Evolutionary conservation across 2,113 vertebrate species (phyloP), one percentile per base, ranked within the genome.

Genomic region (Lichenostomus cassidix): DNA sequence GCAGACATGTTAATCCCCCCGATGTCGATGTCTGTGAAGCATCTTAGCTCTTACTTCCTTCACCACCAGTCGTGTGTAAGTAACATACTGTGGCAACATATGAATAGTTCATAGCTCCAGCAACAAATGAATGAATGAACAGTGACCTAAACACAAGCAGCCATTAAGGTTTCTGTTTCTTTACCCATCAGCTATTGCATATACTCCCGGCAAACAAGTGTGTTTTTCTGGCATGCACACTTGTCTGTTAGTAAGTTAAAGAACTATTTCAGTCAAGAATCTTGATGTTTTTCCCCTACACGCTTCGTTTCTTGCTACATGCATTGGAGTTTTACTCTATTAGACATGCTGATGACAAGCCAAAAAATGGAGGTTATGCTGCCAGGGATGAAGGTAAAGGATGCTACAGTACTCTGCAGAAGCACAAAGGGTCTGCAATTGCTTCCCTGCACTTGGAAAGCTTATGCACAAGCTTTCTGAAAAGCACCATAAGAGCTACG

Each of bases 31-130:
- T 83, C 94, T 95, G 97, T 93, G 95, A 97, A 95, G 90, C 96
- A 96, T 98, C 98, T 97, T 96, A 97, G 98, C 97, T 98, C 95
- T 97, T 98, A 97, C 97, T 98, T 98, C 97, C 98, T 97, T 97
- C 97, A 97, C 97, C 97, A 98, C 98, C 98, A 98, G 97, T 98
- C 98, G 98, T 97, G 98, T 98, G 98, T 98, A 98, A 99, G 98
- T 98, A 99, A 99, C 98, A 97, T 97, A 98, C 98, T 98, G 98
- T 98, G 98, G 98, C 98, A 98, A 98, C 98, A 98, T 98, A 98
- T 99, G 98, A 98, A 99, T 98, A 98, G 96, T 98, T 98, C 98
- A 99, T 98, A 98, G 98, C 97, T 97, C 98, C 82, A 92, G 94
- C 80, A 94, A 94, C 88, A 91, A 98, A 98, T 97, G 98, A 97